These are phyloP conservation scores for Syrrhaptes paradoxus DNA, from an alignment of 2,113 vertebrate genomes.

Conservation along the genomic window DNA sequence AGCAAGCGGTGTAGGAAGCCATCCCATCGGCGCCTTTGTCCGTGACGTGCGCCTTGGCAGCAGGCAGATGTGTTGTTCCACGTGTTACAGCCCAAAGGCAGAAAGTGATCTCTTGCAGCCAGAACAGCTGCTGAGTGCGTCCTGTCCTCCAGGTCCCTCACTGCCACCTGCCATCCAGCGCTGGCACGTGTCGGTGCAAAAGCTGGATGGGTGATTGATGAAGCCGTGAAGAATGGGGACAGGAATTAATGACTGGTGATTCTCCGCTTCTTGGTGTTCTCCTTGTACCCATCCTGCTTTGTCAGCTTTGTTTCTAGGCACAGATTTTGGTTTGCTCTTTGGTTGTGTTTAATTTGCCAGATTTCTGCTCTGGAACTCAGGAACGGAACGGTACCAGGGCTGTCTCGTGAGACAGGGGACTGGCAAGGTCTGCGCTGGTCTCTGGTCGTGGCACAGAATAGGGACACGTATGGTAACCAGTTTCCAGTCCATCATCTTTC, in stretches of 20 bases:
- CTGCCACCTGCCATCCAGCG: background rate
- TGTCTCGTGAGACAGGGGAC: background rate
- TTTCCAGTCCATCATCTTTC: background rate
- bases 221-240: background rate
- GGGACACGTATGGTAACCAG: background rate
- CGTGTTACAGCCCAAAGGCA: background rate
- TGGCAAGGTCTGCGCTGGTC: background rate
- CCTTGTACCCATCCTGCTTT: background rate
- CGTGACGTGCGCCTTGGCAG: fast-evolving
- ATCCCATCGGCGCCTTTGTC: background rate
- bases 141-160: background rate
- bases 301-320: background rate
- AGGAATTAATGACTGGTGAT: background rate
- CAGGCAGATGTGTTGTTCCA: background rate
- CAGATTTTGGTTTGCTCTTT: background rate
- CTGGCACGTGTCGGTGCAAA: no score
- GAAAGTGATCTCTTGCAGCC: no score
- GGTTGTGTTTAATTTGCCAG: background rate
- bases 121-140: background rate
- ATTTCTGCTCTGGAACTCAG: background rate
- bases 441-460: fast-evolving
- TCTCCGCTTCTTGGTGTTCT: background rate
- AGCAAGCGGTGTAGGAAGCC: background rate
- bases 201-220: background rate
- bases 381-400: background rate